Percentiles rank a stretch among this genome's conserved stretches.
phyloP scores from a whole-genome alignment of 2,797 vertebrate genomes.

The Apogon talboti region DNA sequence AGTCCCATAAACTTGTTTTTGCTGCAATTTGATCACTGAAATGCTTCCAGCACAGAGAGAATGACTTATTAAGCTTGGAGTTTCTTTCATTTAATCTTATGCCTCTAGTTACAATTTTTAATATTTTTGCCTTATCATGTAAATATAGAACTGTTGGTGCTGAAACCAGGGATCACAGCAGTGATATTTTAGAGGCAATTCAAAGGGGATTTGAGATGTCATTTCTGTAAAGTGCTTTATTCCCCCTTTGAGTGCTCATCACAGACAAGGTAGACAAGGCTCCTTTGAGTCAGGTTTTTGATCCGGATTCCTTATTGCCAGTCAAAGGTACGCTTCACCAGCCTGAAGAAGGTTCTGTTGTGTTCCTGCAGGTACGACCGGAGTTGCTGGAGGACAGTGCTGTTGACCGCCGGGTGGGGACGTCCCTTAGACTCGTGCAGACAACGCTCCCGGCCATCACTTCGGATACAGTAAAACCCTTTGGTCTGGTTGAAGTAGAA shows the following conservation, averaged over 20 bases:
- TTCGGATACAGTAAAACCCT: slow-evolving; percentile 95
- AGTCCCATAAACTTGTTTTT: slow-evolving; percentile 75
- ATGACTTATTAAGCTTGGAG: slow-evolving; percentile 72
- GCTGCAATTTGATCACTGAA: slow-evolving; percentile 70
- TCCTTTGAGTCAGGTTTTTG: slow-evolving; percentile 36
- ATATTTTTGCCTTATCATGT: slow-evolving; percentile 52
- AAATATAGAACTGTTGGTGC: slow-evolving; percentile 69
- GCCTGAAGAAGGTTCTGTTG: slow-evolving; percentile 92
- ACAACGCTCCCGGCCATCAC: slow-evolving; percentile 92
- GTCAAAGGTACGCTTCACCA: slow-evolving; percentile 92
- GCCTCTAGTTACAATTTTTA: slow-evolving; percentile 66
- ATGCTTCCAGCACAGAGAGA: slow-evolving; percentile 75
- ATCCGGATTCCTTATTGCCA: slow-evolving; percentile 85
- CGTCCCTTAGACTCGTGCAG: slow-evolving; percentile 95
- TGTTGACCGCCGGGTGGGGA: slow-evolving; percentile 90
- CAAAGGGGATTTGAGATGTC: slow-evolving; percentile 46
- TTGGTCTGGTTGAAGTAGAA: slow-evolving; percentile 98
- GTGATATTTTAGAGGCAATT: slow-evolving; percentile 57
- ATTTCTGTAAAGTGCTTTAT: slow-evolving; percentile 75
- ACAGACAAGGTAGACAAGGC: slow-evolving; percentile 37
- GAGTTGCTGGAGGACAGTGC: slow-evolving; percentile 90
- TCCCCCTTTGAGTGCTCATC: slow-evolving; percentile 39
- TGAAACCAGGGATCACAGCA: slow-evolving; percentile 71
- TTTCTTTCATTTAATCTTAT: slow-evolving; percentile 62
- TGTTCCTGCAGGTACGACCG: slow-evolving; percentile 92